Evolutionary conservation across 1,140 invertebrate genomes (phyloP).

Genomic region (Hydropsyche tenuis): DNA sequence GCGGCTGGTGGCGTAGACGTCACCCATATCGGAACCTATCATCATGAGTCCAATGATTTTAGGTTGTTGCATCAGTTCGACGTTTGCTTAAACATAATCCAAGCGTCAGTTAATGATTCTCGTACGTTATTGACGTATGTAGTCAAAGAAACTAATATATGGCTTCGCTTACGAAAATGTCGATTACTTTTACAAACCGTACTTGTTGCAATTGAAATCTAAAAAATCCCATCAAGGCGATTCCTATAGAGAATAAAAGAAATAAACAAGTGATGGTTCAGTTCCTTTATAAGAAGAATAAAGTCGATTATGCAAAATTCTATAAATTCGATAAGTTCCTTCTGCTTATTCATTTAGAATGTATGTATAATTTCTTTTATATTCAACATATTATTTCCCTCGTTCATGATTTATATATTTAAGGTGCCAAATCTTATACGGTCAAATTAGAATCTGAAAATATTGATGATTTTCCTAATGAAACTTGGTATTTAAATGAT

Average conservation of each 20-base stretch:
- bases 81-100: conserved; percentile 71
- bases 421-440: conserved; percentile 59
- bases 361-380: too few relatives aligned
- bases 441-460: conserved; percentile 59
- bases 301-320: conserved; percentile 65
- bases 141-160: conserved; percentile 58
- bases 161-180: conserved; percentile 47
- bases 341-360: conserved; percentile 79
- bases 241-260: conserved; percentile 64
- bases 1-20: conserved; percentile 54
- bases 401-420: not conserved
- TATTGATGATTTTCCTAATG: conserved; percentile 58
- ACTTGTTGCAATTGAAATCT: conserved; percentile 67
- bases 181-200: conserved; percentile 63
- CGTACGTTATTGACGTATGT: conserved; percentile 72
- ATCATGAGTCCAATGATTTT: conserved; percentile 64
- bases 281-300: conserved; percentile 77
- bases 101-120: conserved; percentile 77
- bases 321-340: conserved; percentile 73
- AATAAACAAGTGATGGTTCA: conserved; percentile 77
- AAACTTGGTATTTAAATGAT: conserved; percentile 62
- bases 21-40: conserved; percentile 62
- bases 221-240: conserved; percentile 61
- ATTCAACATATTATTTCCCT: not conserved
- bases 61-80: conserved; percentile 69